Conservation (phyloP, 2,888 invertebrate genomes). For the Caenorhabditis angaria region DNA sequence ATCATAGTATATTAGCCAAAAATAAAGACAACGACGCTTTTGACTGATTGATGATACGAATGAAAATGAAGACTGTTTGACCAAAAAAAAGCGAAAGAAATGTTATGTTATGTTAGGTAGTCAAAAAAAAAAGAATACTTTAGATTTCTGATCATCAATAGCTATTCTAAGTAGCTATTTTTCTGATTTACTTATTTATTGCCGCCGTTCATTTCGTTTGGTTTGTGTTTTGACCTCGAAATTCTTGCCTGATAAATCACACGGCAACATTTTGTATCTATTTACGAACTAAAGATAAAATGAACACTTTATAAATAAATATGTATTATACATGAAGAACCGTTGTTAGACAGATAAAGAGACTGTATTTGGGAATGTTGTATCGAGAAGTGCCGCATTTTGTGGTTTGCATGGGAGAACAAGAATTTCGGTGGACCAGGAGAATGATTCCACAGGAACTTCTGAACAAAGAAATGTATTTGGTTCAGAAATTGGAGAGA, state of each 20-base stretch:
- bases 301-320: too few relatives aligned
- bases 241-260: neutral
- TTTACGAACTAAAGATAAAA: too few relatives aligned
- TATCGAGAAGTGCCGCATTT: constrained; percentile 50
- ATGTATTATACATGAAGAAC: neutral
- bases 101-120: neutral
- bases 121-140: neutral
- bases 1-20: too few relatives aligned
- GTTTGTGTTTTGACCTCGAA: neutral
- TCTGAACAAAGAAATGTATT: constrained; percentile 72
- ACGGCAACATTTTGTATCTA: too few relatives aligned
- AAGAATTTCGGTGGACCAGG: constrained; percentile 95
- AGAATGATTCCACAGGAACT: constrained; percentile 86
- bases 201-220: too few relatives aligned
- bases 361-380: constrained; percentile 32
- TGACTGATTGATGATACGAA: neutral
- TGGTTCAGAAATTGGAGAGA: neutral
- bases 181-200: too few relatives aligned
- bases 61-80: neutral
- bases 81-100: neutral
- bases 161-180: neutral
- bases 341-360: constrained; percentile 18
- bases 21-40: neutral
- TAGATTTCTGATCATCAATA: neutral
- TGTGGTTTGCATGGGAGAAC: constrained; percentile 88